These are phyloP conservation scores for Diplolepis rosae DNA, from an alignment of 2,888 invertebrate species.

Conservation along the genomic window DNA sequence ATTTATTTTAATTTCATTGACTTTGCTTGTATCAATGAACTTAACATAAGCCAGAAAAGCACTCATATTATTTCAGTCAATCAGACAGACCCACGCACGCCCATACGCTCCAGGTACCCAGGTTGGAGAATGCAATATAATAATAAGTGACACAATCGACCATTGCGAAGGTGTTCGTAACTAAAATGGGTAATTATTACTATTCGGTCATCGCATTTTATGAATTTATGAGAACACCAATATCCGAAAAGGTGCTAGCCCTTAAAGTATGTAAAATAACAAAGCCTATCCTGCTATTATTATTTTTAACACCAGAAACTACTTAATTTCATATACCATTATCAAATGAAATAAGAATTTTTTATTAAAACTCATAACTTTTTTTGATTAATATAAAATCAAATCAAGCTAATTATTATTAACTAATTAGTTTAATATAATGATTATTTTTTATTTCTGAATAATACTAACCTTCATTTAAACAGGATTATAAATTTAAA, in stretches of 20 bases:
- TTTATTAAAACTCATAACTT: too few relatives aligned
- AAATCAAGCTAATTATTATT: too few relatives aligned
- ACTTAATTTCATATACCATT: too few relatives aligned
- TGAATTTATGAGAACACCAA: neutral
- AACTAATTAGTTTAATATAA: too few relatives aligned
- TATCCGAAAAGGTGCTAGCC: neutral
- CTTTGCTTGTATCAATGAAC: slow-evolving; percentile 36
- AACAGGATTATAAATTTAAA: too few relatives aligned
- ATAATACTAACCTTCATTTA: too few relatives aligned
- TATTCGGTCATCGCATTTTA: slow-evolving; percentile 36
- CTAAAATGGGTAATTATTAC: slow-evolving; percentile 52
- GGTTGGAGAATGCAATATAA: slow-evolving; percentile 31
- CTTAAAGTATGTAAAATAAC: neutral
- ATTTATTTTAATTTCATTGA: slow-evolving; percentile 28
- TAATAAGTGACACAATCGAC: slow-evolving; percentile 39
- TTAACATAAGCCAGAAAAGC: slow-evolving; percentile 33
- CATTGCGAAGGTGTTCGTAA: slow-evolving; percentile 35
- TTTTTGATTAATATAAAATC: too few relatives aligned
- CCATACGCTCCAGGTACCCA: slow-evolving; percentile 22
- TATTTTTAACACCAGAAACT: too few relatives aligned
- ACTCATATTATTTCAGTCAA: slow-evolving; percentile 38
- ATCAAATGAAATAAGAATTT: too few relatives aligned
- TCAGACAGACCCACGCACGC: slow-evolving; percentile 41
- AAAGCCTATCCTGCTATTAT: neutral
- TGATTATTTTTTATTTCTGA: too few relatives aligned